phyloP scores from a whole-genome alignment of 2,113 vertebrate genomes.

The Xerus inauris region DNA sequence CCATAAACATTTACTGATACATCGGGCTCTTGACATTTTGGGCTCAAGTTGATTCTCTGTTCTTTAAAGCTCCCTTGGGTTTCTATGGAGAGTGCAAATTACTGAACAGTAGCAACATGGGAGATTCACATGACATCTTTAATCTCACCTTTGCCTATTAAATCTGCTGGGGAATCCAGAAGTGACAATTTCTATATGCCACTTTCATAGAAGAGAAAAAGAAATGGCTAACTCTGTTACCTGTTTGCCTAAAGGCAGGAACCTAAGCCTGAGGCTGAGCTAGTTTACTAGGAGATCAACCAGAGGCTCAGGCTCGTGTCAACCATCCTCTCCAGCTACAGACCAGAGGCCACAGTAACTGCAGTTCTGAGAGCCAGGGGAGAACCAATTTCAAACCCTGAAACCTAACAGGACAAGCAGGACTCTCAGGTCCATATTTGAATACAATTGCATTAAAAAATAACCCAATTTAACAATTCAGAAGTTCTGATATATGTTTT shows the following conservation, averaged over 20 bases:
- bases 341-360: background rate
- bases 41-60: slow-evolving; percentile 53
- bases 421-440: slow-evolving; percentile 50
- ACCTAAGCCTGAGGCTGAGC: background rate
- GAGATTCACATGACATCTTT: background rate
- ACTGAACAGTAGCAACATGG: background rate
- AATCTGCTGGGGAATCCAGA: background rate
- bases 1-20: slow-evolving; percentile 18
- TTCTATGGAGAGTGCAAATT: background rate
- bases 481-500: slow-evolving; percentile 84
- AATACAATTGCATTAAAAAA: slow-evolving; percentile 80
- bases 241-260: slow-evolving; percentile 18
- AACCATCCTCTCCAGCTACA: background rate
- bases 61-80: slow-evolving; percentile 42
- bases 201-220: slow-evolving; percentile 58
- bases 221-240: background rate
- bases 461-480: slow-evolving; percentile 83
- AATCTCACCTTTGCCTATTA: slow-evolving; percentile 49
- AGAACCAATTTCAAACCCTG: slow-evolving; percentile 24
- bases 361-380: background rate
- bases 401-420: slow-evolving; percentile 28
- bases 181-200: slow-evolving; percentile 20
- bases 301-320: background rate
- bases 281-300: background rate
- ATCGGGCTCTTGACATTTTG: background rate